A percentile compares a stretch with the other conserved stretches of the same genome.
phyloP scores from a whole-genome alignment of 2,888 invertebrate species.

The Busseola fusca region DNA sequence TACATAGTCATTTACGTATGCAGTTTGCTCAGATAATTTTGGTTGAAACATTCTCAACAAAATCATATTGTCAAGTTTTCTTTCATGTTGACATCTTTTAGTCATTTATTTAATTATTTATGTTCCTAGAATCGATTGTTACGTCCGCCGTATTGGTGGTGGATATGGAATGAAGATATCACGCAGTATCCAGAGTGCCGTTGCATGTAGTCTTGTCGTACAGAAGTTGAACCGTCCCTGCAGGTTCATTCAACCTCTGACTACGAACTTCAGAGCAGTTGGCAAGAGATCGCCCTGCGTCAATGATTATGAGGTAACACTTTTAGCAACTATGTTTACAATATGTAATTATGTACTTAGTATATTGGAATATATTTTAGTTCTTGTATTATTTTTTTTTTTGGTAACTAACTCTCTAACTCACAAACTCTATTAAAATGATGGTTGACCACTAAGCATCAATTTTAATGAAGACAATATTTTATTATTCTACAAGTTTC shows the following conservation, averaged over 20 bases:
- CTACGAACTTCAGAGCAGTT: conserved; percentile 89
- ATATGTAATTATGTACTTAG: too few relatives aligned
- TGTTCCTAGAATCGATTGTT: conserved; percentile 90
- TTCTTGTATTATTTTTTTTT: too few relatives aligned
- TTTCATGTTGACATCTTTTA: background rate
- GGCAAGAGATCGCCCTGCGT: conserved; percentile 87
- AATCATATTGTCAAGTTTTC: too few relatives aligned
- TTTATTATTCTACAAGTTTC: too few relatives aligned
- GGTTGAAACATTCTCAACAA: too few relatives aligned
- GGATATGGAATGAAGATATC: conserved; percentile 92
- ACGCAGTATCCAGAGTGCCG: conserved; percentile 86
- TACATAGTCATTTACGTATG: too few relatives aligned
- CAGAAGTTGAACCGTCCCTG: conserved; percentile 90
- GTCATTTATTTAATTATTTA: background rate
- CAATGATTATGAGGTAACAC: conserved; percentile 83
- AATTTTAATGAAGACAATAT: too few relatives aligned
- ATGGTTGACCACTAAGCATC: too few relatives aligned
- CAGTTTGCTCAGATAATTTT: too few relatives aligned
- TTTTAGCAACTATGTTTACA: too few relatives aligned
- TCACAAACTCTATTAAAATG: too few relatives aligned
- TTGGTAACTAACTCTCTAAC: too few relatives aligned
- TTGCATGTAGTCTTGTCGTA: conserved; percentile 91
- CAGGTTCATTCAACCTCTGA: conserved; percentile 90
- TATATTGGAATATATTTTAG: background rate
- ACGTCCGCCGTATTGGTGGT: conserved; percentile 74